Base-by-base conservation (phyloP, 37 sponge, comb jelly and placozoan genomes). In the Aplysina aerophoba region DNA sequence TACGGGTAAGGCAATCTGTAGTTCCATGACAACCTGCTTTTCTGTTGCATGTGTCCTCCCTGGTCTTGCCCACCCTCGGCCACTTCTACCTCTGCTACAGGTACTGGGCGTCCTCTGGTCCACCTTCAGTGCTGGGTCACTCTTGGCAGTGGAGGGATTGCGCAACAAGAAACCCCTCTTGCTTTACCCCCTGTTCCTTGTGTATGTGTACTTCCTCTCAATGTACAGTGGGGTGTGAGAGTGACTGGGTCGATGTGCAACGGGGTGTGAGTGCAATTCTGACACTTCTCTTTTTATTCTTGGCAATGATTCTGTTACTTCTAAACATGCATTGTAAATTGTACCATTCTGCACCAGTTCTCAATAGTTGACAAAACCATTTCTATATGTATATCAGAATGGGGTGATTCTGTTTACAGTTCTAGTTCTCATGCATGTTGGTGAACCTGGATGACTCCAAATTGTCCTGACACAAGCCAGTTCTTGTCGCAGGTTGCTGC, bases 381-480 rank as follows among this genome's bases (percentile, higher is more conserved):
- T n/a, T n/a, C n/a, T n/a, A n/a, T n/a, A n/a, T n/a, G n/a, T n/a
- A n/a, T n/a, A 62, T 62, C 27, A 62, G 2, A 62, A 62, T 62
- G n/a, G n/a, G n/a, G n/a, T n/a, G n/a, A n/a, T 62, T 14, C 11
- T 27, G 50, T 44, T 62, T 25, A 11, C 63, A 13, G 30, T 69
- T 69, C 34, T n/a, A n/a, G n/a, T n/a, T 35, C 27, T 69, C 17
- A 28, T n/a, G 33, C 50, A 3, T 21, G 21, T 36, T 24, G 44
- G 78, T 75, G 38, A 40, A 93, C 63, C 67, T 97, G 97, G 3
- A 95, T 20, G 27, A 97, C 92, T 0, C 86, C 98, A 84, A 93
- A 95, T 57, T 95, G 85, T 60, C 98, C 98, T 41, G 81, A 87
- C 22, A 88, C 63, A 92, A 97, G 88, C 98, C 98, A 97, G 79